These are phyloP conservation scores for Trachemys scripta DNA, from an alignment of 2,113 vertebrate species.

Conservation along the genomic window DNA sequence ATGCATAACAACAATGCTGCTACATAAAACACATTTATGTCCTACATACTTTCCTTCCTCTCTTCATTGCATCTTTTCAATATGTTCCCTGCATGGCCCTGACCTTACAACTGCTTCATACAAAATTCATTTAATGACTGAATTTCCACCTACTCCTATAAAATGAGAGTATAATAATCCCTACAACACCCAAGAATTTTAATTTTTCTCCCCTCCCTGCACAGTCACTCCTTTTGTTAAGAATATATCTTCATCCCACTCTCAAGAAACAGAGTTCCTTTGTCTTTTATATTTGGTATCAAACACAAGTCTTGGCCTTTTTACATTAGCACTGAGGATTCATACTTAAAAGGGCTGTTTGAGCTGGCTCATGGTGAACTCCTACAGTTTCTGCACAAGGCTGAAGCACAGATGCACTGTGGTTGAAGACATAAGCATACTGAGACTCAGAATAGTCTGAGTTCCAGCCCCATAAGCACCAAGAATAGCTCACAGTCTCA, in stretches of 20 bases:
- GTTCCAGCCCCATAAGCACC: not conserved
- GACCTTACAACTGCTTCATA: not conserved
- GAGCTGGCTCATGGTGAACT: not conserved
- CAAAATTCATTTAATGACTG: not conserved
- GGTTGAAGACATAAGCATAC: not conserved
- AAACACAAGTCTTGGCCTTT: not conserved
- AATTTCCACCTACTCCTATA: not conserved
- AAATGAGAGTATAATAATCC: not conserved
- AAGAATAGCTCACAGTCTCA: not conserved
- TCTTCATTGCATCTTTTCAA: not conserved
- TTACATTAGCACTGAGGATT: not conserved
- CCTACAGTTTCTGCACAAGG: not conserved
- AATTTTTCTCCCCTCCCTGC: not conserved
- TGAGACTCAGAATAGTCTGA: not conserved
- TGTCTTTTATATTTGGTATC: not conserved
- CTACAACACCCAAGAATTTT: not conserved
- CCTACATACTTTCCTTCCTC: not conserved
- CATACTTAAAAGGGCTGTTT: not conserved
- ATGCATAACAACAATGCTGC: not conserved
- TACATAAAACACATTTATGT: not conserved
- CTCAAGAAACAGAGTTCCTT: not conserved
- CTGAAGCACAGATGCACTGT: not conserved
- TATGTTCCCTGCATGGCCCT: not conserved
- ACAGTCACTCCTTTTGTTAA: not conserved
- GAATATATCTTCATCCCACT: accelerated